phyloP scores from a whole-genome alignment of 92 coral and sea anemone species.

The Palythoa grandiflora region DNA sequence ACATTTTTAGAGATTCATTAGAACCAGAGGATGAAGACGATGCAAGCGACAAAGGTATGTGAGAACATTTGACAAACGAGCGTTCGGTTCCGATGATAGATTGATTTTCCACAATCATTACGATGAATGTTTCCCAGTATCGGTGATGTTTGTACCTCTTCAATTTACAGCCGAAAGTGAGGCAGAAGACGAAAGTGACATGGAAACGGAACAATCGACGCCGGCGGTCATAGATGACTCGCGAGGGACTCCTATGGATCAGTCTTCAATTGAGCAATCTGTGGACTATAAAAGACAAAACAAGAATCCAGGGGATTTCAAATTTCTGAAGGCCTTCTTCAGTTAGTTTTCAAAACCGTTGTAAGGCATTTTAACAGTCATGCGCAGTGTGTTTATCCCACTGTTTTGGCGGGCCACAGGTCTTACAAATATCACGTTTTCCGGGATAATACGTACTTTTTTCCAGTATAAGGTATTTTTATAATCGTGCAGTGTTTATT shows the following conservation, averaged over 20 bases:
- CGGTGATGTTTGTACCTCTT: neutral
- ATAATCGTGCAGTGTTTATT: no score
- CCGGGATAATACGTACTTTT: no score
- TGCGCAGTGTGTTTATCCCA: no score
- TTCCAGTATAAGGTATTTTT: no score
- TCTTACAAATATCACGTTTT: no score
- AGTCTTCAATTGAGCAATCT: neutral
- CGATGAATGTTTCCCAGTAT: no score
- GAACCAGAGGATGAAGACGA: conserved; percentile 48
- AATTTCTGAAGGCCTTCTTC: conserved; percentile 27
- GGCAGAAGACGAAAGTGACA: conserved; percentile 58
- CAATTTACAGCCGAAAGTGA: conserved; percentile 15
- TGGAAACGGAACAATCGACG: conserved; percentile 27
- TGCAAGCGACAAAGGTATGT: conserved; percentile 55
- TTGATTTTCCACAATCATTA: neutral
- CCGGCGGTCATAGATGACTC: neutral
- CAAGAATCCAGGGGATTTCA: conserved; percentile 38
- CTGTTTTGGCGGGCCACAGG: no score
- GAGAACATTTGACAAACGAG: neutral
- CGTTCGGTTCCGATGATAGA: neutral
- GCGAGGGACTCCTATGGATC: neutral
- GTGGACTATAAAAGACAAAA: neutral
- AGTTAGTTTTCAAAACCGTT: neutral
- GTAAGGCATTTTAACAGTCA: no score
- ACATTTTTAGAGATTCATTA: conserved; percentile 38